Evolutionary conservation across 2,113 vertebrate species (phyloP).

Genomic region (Seriola quinqueradiata): DNA sequence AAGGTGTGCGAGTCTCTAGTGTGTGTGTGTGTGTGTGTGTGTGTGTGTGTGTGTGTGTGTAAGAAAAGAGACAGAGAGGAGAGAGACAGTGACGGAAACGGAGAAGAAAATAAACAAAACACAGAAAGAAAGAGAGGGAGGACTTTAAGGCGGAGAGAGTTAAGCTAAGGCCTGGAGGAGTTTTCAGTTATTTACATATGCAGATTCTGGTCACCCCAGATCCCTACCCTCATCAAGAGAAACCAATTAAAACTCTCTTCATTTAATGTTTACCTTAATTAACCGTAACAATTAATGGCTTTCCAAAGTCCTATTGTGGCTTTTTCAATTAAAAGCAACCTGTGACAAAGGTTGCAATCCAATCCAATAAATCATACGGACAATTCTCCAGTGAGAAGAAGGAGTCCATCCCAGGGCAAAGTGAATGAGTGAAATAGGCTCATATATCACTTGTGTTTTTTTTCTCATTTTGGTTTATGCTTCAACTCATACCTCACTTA

Average conservation of each 20-base stretch:
- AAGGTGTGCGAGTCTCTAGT: slow-evolving; percentile 31
- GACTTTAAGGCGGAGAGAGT: slow-evolving; percentile 22
- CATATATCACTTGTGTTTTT: slow-evolving; percentile 21
- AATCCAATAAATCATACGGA: slow-evolving; percentile 68
- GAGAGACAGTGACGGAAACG: slow-evolving; percentile 10
- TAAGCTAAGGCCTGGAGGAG: slow-evolving; percentile 74
- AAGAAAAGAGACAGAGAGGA: background rate
- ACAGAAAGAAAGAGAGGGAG: slow-evolving; percentile 24
- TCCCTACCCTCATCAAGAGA: slow-evolving; percentile 83
- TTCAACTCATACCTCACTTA: background rate
- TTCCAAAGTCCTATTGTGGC: slow-evolving; percentile 78
- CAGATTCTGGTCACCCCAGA: slow-evolving; percentile 79
- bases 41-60: slow-evolving; percentile 1
- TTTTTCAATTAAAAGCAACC: slow-evolving; percentile 79
- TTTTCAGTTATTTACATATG: slow-evolving; percentile 81
- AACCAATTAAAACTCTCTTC: slow-evolving; percentile 83
- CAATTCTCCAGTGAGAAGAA: slow-evolving; percentile 55
- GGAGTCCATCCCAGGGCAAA: slow-evolving; percentile 41
- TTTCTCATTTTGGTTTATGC: background rate
- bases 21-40: slow-evolving; percentile 8
- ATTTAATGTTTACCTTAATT: slow-evolving; percentile 86
- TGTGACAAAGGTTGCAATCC: slow-evolving; percentile 74
- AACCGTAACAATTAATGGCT: slow-evolving; percentile 82
- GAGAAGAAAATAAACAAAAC: slow-evolving; percentile 18
- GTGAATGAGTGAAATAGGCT: slow-evolving; percentile 48